phyloP scores from a whole-genome alignment of 2,797 vertebrate species.

The Tinamus major region DNA sequence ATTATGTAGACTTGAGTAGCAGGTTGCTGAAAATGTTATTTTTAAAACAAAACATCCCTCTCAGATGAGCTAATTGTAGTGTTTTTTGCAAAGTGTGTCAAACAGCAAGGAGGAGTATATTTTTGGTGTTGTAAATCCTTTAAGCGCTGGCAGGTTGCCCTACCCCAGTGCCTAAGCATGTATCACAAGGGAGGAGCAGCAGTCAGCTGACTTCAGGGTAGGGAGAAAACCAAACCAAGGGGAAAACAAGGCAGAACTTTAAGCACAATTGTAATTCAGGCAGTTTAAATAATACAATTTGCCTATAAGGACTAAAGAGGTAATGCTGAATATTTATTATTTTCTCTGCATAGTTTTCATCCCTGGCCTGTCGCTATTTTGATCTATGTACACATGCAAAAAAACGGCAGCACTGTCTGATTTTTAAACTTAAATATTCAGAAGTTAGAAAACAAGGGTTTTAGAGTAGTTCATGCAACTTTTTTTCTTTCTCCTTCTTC shows the following conservation, averaged over 20 bases:
- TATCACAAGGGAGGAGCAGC: slow-evolving; percentile 40
- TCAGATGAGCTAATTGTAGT: slow-evolving; percentile 20
- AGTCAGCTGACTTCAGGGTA: slow-evolving; percentile 57
- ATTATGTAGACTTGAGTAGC: not conserved
- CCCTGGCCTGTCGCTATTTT: slow-evolving; percentile 26
- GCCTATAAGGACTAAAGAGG: slow-evolving; percentile 37
- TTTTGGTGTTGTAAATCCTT: slow-evolving; percentile 54
- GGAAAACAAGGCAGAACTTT: slow-evolving; percentile 47
- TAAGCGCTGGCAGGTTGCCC: slow-evolving; percentile 60
- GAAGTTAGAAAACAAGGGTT: not conserved
- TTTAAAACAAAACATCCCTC: slow-evolving; percentile 29
- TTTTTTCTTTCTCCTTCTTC: slow-evolving; percentile 18
- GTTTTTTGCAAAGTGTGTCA: slow-evolving; percentile 51
- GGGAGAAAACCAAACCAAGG: slow-evolving; percentile 43
- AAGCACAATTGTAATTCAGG: slow-evolving; percentile 16
- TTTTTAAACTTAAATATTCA: slow-evolving; percentile 45
- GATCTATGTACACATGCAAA: slow-evolving; percentile 50
- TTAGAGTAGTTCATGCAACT: slow-evolving; percentile 13
- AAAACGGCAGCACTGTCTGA: slow-evolving; percentile 28
- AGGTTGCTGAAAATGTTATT: slow-evolving; percentile 3
- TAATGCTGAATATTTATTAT: slow-evolving; percentile 10
- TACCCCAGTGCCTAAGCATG: slow-evolving; percentile 1
- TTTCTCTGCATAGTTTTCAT: slow-evolving; percentile 50
- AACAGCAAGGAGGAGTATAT: slow-evolving; percentile 40
- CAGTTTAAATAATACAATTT: slow-evolving; percentile 57